Percentiles rank a stretch among this genome's conserved stretches.
Evolutionary conservation across 2,113 vertebrate genomes (phyloP).

Genomic region (Hirundichthys speculiger): DNA sequence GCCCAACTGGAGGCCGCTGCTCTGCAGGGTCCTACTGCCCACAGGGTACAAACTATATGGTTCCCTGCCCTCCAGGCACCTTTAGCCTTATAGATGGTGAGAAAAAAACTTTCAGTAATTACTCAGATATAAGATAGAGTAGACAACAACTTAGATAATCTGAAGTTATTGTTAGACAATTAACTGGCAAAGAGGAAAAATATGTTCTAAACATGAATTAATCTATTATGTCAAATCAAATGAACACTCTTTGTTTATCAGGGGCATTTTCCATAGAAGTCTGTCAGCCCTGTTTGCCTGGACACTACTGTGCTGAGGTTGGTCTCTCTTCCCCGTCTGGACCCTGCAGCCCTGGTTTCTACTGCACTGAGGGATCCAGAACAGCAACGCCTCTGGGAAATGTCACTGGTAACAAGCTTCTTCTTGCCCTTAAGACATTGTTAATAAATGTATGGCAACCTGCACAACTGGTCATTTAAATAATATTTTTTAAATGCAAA

Average conservation of each 20-base stretch:
- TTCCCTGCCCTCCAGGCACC: conserved; percentile 83
- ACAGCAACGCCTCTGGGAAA: conserved; percentile 72
- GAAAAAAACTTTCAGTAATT: conserved; percentile 16
- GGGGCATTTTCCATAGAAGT: conserved; percentile 67
- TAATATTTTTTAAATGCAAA: conserved; percentile 11
- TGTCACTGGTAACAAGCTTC: conserved; percentile 47
- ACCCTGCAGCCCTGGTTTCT: conserved; percentile 82
- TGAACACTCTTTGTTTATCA: conserved; percentile 29
- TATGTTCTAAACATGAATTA: neutral
- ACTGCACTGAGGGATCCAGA: conserved; percentile 80
- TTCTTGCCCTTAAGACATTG: conserved; percentile 13
- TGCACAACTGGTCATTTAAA: conserved; percentile 3
- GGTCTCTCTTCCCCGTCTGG: conserved; percentile 83
- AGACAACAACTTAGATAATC: neutral
- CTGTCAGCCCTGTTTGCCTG: conserved; percentile 77
- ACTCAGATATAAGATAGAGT: neutral
- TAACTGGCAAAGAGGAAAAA: neutral
- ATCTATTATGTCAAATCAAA: conserved; percentile 1
- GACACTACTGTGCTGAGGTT: conserved; percentile 74
- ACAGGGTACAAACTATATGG: conserved; percentile 78
- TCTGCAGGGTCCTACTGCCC: conserved; percentile 84
- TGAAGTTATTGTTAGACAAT: neutral
- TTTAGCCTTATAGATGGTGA: conserved; percentile 80
- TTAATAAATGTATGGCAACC: conserved; percentile 5
- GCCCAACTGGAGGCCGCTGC: conserved; percentile 78